A percentile compares a stretch with the other conserved stretches of the same genome.
Conservation (phyloP, 2,797 vertebrate species). For the Megalops cyprinoides region DNA sequence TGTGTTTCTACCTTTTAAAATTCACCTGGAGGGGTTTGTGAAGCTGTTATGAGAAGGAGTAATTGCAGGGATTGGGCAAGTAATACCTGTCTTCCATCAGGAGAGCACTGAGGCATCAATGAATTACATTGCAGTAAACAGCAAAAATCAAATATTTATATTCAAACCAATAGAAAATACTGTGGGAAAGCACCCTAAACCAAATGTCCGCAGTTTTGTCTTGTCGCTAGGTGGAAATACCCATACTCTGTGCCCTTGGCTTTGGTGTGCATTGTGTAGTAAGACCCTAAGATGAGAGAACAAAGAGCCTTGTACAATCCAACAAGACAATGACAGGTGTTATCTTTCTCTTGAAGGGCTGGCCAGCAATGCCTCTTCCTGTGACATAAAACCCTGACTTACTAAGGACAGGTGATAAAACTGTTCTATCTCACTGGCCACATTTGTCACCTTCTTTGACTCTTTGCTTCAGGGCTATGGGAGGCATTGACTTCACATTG, state of each 20-base stretch:
- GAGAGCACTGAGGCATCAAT: no score
- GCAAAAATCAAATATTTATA: no score
- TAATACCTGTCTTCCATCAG: neutral
- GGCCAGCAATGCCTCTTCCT: neutral
- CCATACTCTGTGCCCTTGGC: neutral
- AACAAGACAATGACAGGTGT: neutral
- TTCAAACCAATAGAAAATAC: no score
- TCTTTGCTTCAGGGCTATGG: neutral
- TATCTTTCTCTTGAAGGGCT: neutral
- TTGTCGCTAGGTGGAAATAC: no score
- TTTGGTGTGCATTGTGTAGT: neutral
- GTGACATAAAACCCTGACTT: neutral
- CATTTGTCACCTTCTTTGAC: neutral
- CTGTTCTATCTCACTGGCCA: neutral
- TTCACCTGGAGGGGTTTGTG: no score
- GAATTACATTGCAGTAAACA: no score
- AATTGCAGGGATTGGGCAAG: neutral
- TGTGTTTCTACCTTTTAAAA: neutral
- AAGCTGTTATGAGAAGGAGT: neutral
- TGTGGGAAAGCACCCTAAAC: no score
- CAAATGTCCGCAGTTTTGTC: no score
- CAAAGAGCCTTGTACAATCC: neutral
- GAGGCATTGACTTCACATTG: neutral
- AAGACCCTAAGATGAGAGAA: neutral
- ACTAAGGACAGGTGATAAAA: slow-evolving; percentile 15